Percentiles rank a stretch among this genome's conserved stretches.
phyloP scores from a whole-genome alignment of 1,140 invertebrate genomes.

The Pomacea maculata region DNA sequence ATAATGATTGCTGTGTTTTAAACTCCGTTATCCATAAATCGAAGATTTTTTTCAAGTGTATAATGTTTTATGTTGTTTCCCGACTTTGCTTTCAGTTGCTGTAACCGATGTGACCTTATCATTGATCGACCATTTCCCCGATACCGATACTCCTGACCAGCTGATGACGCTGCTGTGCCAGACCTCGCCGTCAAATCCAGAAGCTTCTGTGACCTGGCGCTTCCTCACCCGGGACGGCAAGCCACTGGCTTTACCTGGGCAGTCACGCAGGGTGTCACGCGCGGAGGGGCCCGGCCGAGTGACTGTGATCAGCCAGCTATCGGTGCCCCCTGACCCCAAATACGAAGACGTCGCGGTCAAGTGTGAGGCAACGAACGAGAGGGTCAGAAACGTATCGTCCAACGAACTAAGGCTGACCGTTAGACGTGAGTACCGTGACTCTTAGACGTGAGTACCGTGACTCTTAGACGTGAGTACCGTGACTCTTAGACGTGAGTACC shows the following conservation, averaged over 20 bases:
- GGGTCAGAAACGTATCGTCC: neutral
- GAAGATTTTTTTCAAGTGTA: neutral
- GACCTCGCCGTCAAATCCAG: constrained; percentile 1
- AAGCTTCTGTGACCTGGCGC: constrained; percentile 17
- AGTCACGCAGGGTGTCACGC: neutral
- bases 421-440: constrained; percentile 5
- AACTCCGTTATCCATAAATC: too few relatives aligned
- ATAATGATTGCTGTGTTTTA: too few relatives aligned
- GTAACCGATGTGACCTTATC: neutral
- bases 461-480: too few relatives aligned
- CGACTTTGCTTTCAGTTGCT: neutral
- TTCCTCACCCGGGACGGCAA: constrained; percentile 13
- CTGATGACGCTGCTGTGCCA: constrained; percentile 16
- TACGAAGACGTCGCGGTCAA: constrained; percentile 10
- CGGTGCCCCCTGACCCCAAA: constrained; percentile 2
- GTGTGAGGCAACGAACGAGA: constrained; percentile 13
- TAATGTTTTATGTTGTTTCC: neutral
- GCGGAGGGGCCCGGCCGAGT: constrained; percentile 9
- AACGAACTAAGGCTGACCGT: neutral
- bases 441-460: too few relatives aligned
- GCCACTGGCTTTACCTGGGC: neutral
- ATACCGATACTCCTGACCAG: neutral
- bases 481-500: too few relatives aligned
- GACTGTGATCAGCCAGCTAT: constrained; percentile 7
- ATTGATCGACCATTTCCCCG: neutral